phyloP scores from a whole-genome alignment of 1,140 invertebrate genomes.

The Phenacoccus solenopsis region DNA sequence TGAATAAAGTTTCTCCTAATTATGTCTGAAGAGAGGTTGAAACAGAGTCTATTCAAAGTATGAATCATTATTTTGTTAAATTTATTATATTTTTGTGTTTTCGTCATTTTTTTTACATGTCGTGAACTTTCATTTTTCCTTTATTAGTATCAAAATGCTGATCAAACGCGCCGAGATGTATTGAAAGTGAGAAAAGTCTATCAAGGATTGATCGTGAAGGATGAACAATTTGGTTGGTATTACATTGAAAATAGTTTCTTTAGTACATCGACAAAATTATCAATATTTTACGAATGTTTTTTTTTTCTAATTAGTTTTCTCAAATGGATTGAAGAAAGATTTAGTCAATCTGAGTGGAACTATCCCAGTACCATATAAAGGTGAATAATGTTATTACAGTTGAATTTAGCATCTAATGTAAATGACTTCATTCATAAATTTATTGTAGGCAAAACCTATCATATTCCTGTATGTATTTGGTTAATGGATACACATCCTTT shows the following conservation, averaged over 20 bases:
- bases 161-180: not conserved
- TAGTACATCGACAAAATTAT: not conserved
- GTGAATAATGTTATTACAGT: slow-evolving; percentile 34
- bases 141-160: not conserved
- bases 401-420: not conserved
- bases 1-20: too few species aligned
- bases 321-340: slow-evolving; percentile 72
- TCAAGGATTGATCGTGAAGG: not conserved
- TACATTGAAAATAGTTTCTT: not conserved
- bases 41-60: not conserved
- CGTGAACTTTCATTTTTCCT: not conserved
- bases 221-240: not conserved
- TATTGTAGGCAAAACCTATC: slow-evolving; percentile 61
- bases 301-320: slow-evolving; percentile 59
- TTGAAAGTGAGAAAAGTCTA: not conserved
- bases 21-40: not conserved
- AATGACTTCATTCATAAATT: not conserved
- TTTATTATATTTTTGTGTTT: not conserved
- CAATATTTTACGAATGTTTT: slow-evolving; percentile 27
- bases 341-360: slow-evolving; percentile 79
- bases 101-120: too few species aligned
- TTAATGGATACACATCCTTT: slow-evolving; percentile 93
- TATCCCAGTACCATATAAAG: slow-evolving; percentile 83
- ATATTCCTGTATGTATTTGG: slow-evolving; percentile 95
- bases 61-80: too few species aligned